phyloP scores from a whole-genome alignment of 2,888 invertebrate species.

The Abscondita cerata region DNA sequence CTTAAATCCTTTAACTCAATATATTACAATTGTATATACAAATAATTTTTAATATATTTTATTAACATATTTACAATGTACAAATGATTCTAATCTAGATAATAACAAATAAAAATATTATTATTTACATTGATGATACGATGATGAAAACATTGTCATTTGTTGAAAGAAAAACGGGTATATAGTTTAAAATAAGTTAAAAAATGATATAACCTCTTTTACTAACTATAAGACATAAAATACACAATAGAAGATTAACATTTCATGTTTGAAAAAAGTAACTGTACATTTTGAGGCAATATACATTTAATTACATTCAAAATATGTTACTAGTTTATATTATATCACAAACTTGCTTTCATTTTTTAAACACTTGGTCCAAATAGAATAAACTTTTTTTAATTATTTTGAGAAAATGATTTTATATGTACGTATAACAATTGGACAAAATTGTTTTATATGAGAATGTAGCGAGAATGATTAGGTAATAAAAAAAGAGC shows the following conservation, averaged over 20 bases:
- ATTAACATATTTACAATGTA: conserved; percentile 30
- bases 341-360: conserved; percentile 39
- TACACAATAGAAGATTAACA: no score
- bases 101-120: not conserved
- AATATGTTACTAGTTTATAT: conserved; percentile 28
- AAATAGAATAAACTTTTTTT: conserved; percentile 19
- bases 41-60: conserved; percentile 7
- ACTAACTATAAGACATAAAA: no score
- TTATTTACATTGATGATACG: conserved; percentile 15
- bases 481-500: no score
- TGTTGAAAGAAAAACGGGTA: no score
- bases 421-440: conserved; percentile 3
- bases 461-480: no score
- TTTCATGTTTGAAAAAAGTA: not conserved
- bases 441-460: conserved; percentile 10
- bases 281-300: conserved; percentile 15
- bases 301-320: conserved; percentile 22
- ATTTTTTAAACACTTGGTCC: conserved; percentile 33
- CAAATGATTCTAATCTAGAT: conserved; percentile 4
- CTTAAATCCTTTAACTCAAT: not conserved
- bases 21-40: conserved; percentile 11
- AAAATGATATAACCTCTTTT: no score
- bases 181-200: no score
- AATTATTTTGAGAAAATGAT: not conserved
- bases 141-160: conserved; percentile 30